Percentiles rank a stretch among this genome's conserved stretches.
phyloP scores from a whole-genome alignment of 2,113 vertebrate genomes.

The human region GRCh38 chr6:6047501-6048000 shows the following conservation, averaged over 20 bases:
- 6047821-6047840: neutral
- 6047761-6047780: neutral
- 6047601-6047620: neutral
- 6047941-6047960: neutral
- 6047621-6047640: neutral
- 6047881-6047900: neutral
- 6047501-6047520: neutral
- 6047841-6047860: neutral
- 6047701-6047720: neutral
- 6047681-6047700: neutral
- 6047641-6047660: neutral
- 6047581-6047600: neutral
- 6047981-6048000: neutral
- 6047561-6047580: neutral
- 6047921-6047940: neutral
- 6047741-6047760: neutral
- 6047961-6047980: neutral
- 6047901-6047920: neutral
- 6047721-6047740: neutral
- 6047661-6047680: neutral
- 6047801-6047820: neutral
- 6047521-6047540: neutral
- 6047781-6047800: neutral
- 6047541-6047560: neutral
- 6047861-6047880: neutral